These are phyloP conservation scores for Sebastolobus altivelis DNA, from an alignment of 2,797 vertebrate genomes.

Conservation along the genomic window DNA sequence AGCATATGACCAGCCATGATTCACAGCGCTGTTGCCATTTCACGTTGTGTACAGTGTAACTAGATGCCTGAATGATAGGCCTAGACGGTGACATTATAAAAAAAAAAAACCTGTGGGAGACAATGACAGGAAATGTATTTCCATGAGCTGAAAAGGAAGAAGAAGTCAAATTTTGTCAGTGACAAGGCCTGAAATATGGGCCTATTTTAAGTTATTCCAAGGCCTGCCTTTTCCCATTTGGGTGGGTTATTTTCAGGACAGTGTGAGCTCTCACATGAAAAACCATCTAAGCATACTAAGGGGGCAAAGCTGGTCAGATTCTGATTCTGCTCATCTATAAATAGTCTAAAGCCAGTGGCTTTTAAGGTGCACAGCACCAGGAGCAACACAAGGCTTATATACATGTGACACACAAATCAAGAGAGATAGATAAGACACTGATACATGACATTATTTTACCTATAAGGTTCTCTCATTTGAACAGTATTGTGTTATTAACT, in stretches of 20 bases:
- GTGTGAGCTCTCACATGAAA: constrained; percentile 71
- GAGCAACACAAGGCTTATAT: constrained; percentile 66
- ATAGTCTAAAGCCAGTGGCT: constrained; percentile 75
- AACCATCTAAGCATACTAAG: constrained; percentile 68
- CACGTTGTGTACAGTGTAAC: constrained; percentile 59
- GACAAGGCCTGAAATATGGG: constrained; percentile 62
- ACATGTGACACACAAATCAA: constrained; percentile 57
- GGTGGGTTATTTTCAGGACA: constrained; percentile 74
- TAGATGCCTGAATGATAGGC: constrained; percentile 55
- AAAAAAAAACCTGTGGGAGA: constrained; percentile 41
- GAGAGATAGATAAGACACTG: constrained; percentile 29
- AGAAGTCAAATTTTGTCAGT: constrained; percentile 61
- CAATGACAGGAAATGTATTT: constrained; percentile 73
- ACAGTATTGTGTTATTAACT: constrained; percentile 7
- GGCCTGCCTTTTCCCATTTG: constrained; percentile 70
- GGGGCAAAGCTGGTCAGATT: constrained; percentile 77
- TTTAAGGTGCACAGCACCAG: constrained; percentile 72
- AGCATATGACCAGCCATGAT: constrained; percentile 54
- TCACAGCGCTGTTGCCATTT: constrained; percentile 56
- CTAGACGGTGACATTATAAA: constrained; percentile 30
- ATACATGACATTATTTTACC: constrained; percentile 30
- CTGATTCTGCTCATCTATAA: constrained; percentile 78
- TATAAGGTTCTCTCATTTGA: constrained; percentile 22
- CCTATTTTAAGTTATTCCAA: constrained; percentile 71
- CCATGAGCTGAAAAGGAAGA: constrained; percentile 64